Evolutionary conservation across 2,888 invertebrate species (phyloP), one percentile per base, ranked within the genome.

Genomic region (Drosophila formosana): DNA sequence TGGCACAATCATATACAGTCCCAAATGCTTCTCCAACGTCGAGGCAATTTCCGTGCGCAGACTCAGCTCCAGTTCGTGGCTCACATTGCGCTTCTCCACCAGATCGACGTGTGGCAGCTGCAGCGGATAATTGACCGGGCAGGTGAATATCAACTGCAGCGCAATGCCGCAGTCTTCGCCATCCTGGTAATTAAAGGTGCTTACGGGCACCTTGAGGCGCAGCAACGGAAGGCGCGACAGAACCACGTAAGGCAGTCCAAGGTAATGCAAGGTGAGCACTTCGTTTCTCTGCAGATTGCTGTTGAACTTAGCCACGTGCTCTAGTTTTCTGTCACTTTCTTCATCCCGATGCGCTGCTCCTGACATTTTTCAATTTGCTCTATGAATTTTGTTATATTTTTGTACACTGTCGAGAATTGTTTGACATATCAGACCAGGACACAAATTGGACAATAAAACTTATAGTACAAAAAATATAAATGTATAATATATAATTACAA

Each of bases 1-100:
- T 1, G 85, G 72, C 28, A 71, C 83, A 34, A 86, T 83, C 86
- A 81, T 82, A 11, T 86, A 75, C 6, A 86, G 64, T 0, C 86
- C 85, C 46, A 80, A 7, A 11, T 86, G 86, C 53, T 75, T 68
- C 4, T 79, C 72, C 68, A 88, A 28, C 0, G 75, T 75, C 18
- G 32, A 30, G 1, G 53, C 52, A 28, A 86, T 79, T 53, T 83
- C 74, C 5, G 50, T 37, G 13, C 52, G 72, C 25, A 86, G 45
- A 0, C 52, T 61, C 8, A 23, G 25, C 25, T 88, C 86, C 18
- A 88, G 49, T 4, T 47, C 49, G 1, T 2, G 13, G 41, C 78
- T 75, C 25, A 85, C 64, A 34, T 85, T 85, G 0, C 73, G 75
- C 66, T 76, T 78, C 61, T 83, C 83, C 3, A 52, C 68, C 0